Evolutionary conservation across 64 coral and sea anemone species (phyloP).

Genomic region (Pocillopora damicornis): DNA sequence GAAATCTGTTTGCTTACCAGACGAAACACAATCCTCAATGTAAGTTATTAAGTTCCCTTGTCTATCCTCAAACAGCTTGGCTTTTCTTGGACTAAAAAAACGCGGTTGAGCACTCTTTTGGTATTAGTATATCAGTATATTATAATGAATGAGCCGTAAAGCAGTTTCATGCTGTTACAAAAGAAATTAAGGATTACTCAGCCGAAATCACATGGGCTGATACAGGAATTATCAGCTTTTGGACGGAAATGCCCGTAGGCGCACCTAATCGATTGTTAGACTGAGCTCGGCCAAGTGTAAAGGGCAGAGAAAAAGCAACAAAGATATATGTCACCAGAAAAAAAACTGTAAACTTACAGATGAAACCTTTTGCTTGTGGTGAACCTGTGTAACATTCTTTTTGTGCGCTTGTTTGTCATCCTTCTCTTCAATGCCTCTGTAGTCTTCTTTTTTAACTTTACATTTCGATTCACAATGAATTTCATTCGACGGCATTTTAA

Average conservation of each 20-base stretch:
- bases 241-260: no score
- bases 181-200: no score
- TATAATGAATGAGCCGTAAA: no score
- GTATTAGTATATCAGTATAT: background rate
- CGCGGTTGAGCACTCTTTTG: background rate
- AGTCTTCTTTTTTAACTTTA: conserved; percentile 12
- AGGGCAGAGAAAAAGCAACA: no score
- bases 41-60: conserved; percentile 16
- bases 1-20: background rate
- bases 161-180: no score
- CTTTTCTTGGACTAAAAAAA: background rate
- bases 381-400: background rate
- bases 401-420: background rate
- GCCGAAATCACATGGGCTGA: no score
- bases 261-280: no score
- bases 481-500: conserved; percentile 18
- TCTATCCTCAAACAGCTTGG: conserved; percentile 1
- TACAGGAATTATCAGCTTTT: no score
- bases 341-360: background rate
- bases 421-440: background rate
- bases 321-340: no score
- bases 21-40: conserved; percentile 27
- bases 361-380: background rate
- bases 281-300: no score
- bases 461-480: conserved; percentile 7